Conservation (phyloP, 2,888 invertebrate genomes). For the Phytoseiulus persimilis region DNA sequence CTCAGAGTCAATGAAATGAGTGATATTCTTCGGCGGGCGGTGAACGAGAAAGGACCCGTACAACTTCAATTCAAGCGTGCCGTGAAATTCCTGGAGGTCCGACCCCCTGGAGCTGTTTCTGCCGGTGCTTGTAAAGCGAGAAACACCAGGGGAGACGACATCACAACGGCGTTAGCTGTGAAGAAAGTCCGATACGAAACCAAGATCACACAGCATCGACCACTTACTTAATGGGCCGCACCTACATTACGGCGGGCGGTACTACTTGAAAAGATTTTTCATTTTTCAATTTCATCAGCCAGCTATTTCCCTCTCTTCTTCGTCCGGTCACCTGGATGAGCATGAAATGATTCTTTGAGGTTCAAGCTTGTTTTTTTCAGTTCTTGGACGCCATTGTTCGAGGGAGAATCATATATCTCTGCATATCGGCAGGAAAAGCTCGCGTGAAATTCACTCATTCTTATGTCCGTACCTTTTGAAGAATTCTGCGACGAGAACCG, state of each 20-base stretch:
- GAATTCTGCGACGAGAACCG: no score
- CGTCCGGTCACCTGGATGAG: background rate
- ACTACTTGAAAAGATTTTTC: slow-evolving; percentile 5
- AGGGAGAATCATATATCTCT: no score
- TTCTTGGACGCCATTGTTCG: no score
- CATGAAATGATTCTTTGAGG: background rate
- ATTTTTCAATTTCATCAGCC: background rate
- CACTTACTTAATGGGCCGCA: background rate
- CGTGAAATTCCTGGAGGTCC: background rate
- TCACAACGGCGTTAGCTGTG: background rate
- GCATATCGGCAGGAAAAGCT: no score
- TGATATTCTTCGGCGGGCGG: background rate
- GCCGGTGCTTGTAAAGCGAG: background rate
- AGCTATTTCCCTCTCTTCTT: background rate
- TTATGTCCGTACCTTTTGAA: no score
- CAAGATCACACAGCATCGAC: background rate
- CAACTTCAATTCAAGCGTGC: background rate
- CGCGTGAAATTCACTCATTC: no score
- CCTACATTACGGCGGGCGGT: background rate
- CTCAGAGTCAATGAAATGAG: background rate
- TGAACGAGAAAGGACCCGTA: background rate
- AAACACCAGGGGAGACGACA: background rate
- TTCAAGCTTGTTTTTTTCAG: background rate
- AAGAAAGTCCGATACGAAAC: background rate
- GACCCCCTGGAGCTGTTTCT: background rate